phyloP scores from a whole-genome alignment of 2,113 vertebrate species.

The Microtus oregoni region DNA sequence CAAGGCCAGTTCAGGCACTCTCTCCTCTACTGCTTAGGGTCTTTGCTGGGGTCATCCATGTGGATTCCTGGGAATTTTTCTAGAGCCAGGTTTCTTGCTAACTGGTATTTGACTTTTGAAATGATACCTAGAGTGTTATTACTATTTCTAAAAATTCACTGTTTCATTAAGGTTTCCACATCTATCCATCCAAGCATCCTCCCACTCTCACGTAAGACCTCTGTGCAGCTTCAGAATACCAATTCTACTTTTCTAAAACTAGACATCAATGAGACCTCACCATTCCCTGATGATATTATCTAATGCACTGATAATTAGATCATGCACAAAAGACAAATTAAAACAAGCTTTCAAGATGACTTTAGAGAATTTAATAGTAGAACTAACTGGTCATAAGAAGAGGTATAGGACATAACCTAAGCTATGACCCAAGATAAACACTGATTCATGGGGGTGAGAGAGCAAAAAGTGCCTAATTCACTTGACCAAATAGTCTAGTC shows the following conservation, averaged over 20 bases:
- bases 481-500: background rate
- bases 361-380: conserved; percentile 11
- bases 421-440: background rate
- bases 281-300: background rate
- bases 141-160: conserved; percentile 1
- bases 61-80: no score
- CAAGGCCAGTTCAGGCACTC: no score
- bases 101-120: background rate
- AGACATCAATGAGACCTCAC: background rate
- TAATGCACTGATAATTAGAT: background rate
- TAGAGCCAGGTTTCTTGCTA: no score
- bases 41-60: no score
- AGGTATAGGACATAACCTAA: background rate
- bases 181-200: background rate
- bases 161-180: background rate
- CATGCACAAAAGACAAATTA: conserved; percentile 5
- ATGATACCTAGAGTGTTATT: background rate
- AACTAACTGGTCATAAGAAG: conserved; percentile 21
- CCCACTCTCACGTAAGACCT: background rate
- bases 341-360: background rate
- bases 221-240: background rate
- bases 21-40: no score
- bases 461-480: background rate
- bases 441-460: background rate
- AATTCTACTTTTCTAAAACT: background rate